These are phyloP conservation scores for Galago senegalensis DNA, from an alignment of 2,797 vertebrate genomes.

Conservation along the genomic window DNA sequence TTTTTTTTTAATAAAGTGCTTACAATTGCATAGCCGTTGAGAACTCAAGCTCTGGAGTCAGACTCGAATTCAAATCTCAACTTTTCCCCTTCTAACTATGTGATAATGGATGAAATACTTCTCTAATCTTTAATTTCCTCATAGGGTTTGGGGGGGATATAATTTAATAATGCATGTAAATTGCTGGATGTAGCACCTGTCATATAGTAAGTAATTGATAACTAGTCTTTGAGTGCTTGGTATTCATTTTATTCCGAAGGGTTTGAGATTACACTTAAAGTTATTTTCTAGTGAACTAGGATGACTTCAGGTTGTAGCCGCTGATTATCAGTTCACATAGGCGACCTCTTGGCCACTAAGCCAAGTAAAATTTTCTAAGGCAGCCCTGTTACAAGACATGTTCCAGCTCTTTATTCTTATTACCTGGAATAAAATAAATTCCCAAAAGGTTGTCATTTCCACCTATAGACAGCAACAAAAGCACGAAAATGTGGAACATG, in stretches of 20 bases:
- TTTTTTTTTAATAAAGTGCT: background rate
- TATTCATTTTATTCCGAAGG: constrained; percentile 13
- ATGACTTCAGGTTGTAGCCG: background rate
- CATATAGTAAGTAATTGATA: constrained; percentile 20
- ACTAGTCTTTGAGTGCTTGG: background rate
- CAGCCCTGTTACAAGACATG: background rate
- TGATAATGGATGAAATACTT: constrained; percentile 36
- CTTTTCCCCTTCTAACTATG: constrained; percentile 25
- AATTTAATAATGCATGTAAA: constrained; percentile 58
- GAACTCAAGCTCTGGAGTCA: background rate
- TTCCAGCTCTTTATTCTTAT: background rate
- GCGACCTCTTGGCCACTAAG: background rate
- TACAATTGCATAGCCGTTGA: background rate
- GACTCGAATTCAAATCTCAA: constrained; percentile 45
- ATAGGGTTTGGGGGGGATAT: background rate
- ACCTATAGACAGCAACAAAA: background rate
- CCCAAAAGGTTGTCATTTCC: background rate
- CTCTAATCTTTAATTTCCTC: constrained; percentile 27
- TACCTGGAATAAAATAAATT: background rate
- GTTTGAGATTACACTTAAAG: constrained; percentile 6
- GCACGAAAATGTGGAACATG: background rate
- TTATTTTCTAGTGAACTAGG: background rate
- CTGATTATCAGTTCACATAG: background rate
- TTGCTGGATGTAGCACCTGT: constrained; percentile 40
- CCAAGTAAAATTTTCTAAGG: constrained; percentile 31